Conservation (phyloP, 2,888 invertebrate genomes). For the Mantis religiosa region DNA sequence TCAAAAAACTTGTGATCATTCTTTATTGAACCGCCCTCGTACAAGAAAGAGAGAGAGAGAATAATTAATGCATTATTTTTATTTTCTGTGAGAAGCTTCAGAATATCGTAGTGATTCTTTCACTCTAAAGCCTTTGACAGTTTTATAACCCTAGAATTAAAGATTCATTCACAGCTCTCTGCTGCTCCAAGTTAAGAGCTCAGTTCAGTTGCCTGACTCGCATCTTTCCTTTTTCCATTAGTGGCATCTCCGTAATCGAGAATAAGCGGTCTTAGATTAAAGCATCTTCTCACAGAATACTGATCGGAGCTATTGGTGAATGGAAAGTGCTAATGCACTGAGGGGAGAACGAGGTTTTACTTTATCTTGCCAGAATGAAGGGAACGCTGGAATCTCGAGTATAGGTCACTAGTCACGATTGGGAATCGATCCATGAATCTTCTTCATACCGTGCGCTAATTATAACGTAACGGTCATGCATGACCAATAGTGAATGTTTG, state of each 20-base stretch:
- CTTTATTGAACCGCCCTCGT: too few relatives aligned
- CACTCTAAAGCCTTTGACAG: too few relatives aligned
- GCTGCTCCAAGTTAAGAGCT: too few relatives aligned
- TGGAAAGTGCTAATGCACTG: background rate
- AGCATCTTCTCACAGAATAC: background rate
- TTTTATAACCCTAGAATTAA: too few relatives aligned
- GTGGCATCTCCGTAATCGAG: background rate
- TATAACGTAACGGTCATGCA: background rate
- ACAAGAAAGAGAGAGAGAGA: too few relatives aligned
- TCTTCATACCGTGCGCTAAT: background rate
- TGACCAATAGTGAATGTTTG: too few relatives aligned
- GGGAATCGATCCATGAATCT: background rate
- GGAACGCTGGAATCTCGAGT: background rate
- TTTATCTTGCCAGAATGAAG: background rate
- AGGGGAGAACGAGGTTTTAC: background rate
- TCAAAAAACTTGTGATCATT: too few relatives aligned
- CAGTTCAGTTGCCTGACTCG: background rate
- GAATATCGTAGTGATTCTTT: too few relatives aligned
- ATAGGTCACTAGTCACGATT: background rate
- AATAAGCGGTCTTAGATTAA: background rate
- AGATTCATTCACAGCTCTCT: too few relatives aligned
- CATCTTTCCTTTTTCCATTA: background rate
- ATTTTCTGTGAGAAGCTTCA: too few relatives aligned
- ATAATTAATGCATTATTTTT: too few relatives aligned
- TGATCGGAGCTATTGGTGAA: background rate